These are phyloP conservation scores for Microctenopoma stevenorrisi DNA, from an alignment of 2,797 vertebrate species.

Conservation along the genomic window DNA sequence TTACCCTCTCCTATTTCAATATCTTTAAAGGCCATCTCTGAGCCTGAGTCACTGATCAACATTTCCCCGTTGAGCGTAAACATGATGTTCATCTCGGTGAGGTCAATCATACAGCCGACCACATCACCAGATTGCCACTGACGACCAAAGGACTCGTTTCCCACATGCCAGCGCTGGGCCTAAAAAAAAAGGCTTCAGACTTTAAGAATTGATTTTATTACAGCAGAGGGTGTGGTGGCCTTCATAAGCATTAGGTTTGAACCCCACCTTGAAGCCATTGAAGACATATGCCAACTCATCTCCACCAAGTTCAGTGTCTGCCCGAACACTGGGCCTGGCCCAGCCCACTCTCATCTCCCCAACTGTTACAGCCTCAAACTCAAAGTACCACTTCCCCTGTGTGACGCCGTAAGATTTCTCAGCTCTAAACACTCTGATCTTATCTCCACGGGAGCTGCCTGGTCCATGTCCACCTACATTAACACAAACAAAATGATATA, in stretches of 20 bases:
- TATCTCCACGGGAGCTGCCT: conserved; percentile 79
- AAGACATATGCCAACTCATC: conserved; percentile 94
- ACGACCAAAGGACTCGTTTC: conserved; percentile 91
- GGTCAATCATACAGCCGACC: conserved; percentile 95
- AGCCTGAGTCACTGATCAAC: conserved; percentile 94
- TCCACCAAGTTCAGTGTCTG: conserved; percentile 90
- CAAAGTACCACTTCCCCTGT: conserved; percentile 94
- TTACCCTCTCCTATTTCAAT: conserved; percentile 92
- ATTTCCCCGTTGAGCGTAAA: conserved; percentile 96
- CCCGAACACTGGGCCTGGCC: conserved; percentile 89
- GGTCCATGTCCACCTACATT: conserved; percentile 76
- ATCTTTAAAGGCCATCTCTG: conserved; percentile 94
- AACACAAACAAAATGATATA: conserved; percentile 25
- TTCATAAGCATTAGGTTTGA: neutral
- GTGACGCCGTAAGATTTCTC: conserved; percentile 90
- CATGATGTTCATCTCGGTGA: conserved; percentile 91
- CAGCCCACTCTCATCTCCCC: conserved; percentile 97
- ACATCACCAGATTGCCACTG: conserved; percentile 93
- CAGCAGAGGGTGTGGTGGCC: neutral
- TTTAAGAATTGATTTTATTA: neutral
- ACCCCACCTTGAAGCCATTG: conserved; percentile 90
- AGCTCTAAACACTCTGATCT: conserved; percentile 90
- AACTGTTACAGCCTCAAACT: conserved; percentile 92
- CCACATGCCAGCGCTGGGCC: conserved; percentile 95
- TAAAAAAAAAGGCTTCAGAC: conserved; percentile 46